A percentile compares a stretch with the other conserved stretches of the same genome.
Evolutionary conservation across 2,797 vertebrate species (phyloP).

Genomic region (Valencia hispanica): DNA sequence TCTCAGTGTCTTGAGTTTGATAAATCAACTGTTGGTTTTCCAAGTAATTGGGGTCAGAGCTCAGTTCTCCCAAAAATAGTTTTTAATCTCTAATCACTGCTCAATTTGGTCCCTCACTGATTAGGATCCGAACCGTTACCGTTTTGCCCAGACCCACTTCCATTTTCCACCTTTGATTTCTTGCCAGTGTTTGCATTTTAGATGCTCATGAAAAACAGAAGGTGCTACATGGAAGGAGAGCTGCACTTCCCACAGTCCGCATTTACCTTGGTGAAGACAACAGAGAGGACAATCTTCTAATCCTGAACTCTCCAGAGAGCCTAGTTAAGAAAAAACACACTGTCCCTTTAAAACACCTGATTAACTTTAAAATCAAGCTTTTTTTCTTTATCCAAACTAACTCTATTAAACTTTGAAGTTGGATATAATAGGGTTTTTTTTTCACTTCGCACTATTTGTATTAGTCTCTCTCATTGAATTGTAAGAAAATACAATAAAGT

Average conservation of each 20-base stretch:
- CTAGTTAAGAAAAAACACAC: not conserved
- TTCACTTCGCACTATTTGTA: rapidly evolving
- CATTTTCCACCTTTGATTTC: not conserved
- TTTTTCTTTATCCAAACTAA: not conserved
- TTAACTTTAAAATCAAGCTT: not conserved
- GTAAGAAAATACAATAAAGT: not conserved
- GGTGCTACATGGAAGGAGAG: not conserved
- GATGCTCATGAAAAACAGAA: too few species aligned
- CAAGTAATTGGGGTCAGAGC: not conserved
- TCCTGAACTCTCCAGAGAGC: not conserved
- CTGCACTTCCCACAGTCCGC: not conserved
- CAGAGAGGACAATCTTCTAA: not conserved
- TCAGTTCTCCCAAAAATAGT: not conserved
- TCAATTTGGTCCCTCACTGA: not conserved
- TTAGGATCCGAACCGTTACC: not conserved
- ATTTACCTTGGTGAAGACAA: not conserved
- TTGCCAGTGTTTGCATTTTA: not conserved
- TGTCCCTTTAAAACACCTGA: not conserved
- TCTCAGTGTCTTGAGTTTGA: too few species aligned
- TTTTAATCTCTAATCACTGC: not conserved
- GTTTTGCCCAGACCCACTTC: not conserved
- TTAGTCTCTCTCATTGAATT: not conserved
- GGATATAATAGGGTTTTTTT: not conserved
- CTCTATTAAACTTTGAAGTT: not conserved
- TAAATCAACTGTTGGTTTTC: not conserved